These are phyloP conservation scores for Anseranas semipalmata DNA, from an alignment of 2,113 vertebrate genomes.

Conservation along the genomic window DNA sequence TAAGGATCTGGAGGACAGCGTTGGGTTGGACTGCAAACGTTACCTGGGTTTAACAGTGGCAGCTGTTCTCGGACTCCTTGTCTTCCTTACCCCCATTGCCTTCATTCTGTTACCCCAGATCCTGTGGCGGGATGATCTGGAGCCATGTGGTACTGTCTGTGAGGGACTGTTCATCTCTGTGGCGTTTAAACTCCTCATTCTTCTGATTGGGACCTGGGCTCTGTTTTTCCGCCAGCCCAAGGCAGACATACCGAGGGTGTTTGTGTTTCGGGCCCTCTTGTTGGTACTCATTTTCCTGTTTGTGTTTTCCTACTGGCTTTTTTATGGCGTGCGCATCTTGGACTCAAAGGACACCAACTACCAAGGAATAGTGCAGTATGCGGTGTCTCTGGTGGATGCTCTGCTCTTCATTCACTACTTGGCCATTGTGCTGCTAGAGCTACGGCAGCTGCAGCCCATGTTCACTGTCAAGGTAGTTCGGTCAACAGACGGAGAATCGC, in stretches of 20 bases:
- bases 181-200: conserved; percentile 94
- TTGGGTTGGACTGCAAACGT: conserved; percentile 83
- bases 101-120: conserved; percentile 91
- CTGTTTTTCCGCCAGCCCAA: conserved; percentile 87
- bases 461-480: conserved; percentile 90
- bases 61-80: conserved; percentile 83
- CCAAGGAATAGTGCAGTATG: conserved; percentile 93
- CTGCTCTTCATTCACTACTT: conserved; percentile 96
- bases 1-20: conserved; percentile 90
- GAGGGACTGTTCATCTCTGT: conserved; percentile 96
- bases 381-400: conserved; percentile 92
- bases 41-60: conserved; percentile 86
- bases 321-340: conserved; percentile 93
- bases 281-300: conserved; percentile 91
- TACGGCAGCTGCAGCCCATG: conserved; percentile 88
- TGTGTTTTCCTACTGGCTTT: conserved; percentile 96
- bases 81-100: conserved; percentile 89
- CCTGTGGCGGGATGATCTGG: conserved; percentile 89
- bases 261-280: conserved; percentile 90
- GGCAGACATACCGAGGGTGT: conserved; percentile 86
- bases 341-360: conserved; percentile 91
- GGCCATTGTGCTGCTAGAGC: conserved; percentile 92
- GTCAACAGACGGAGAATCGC: conserved; percentile 88
- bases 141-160: conserved; percentile 90
- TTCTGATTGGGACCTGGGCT: conserved; percentile 92